phyloP scores from a whole-genome alignment of 2,888 invertebrate species.

The Acleris cristana region DNA sequence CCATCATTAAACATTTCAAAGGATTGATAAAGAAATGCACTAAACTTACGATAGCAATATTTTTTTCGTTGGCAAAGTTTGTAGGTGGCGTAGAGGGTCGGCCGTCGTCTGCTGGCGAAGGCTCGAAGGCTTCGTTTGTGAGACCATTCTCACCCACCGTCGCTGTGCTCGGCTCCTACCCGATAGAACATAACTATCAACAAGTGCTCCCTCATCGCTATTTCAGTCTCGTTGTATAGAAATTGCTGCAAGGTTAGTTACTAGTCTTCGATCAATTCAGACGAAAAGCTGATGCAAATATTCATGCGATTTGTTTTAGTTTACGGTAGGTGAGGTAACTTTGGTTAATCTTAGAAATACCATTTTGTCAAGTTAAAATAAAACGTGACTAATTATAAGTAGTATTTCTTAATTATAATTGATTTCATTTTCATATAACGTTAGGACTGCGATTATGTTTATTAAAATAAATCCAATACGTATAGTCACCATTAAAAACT shows the following conservation, averaged over 20 bases:
- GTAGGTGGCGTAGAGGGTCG: not conserved
- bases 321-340: no score
- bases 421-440: not conserved
- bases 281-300: no score
- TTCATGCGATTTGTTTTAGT: no score
- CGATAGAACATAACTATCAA: constrained; percentile 2
- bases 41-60: constrained; percentile 14
- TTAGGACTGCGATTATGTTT: not conserved
- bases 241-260: no score
- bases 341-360: no score
- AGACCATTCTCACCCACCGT: constrained; percentile 11
- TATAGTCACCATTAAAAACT: constrained; percentile 29
- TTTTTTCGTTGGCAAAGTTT: constrained; percentile 14
- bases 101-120: constrained; percentile 8
- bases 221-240: no score
- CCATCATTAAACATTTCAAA: no score
- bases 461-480: not conserved
- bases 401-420: not conserved
- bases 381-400: no score
- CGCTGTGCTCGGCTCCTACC: constrained; percentile 23
- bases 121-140: constrained; percentile 22
- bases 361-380: no score
- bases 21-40: not conserved
- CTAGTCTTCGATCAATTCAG: no score
- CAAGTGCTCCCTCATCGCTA: no score